Conservation (phyloP, 2,113 vertebrate genomes). For the Megaleporinus macrocephalus region DNA sequence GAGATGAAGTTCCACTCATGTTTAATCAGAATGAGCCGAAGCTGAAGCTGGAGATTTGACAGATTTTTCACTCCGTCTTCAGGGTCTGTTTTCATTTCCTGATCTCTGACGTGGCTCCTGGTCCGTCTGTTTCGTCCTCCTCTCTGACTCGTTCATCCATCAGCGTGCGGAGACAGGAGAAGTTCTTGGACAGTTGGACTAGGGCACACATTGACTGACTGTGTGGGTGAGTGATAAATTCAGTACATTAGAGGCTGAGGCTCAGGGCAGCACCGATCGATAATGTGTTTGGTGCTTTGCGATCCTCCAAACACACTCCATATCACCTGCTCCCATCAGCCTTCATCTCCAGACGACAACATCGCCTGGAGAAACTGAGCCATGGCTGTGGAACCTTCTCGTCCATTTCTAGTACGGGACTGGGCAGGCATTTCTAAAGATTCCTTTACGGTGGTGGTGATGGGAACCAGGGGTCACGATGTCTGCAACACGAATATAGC, state of each 20-base stretch:
- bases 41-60: slow-evolving; percentile 64
- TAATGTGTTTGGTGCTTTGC: slow-evolving; percentile 37
- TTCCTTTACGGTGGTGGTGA: too few relatives aligned
- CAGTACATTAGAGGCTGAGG: slow-evolving; percentile 67
- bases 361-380: neutral
- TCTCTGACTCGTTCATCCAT: slow-evolving; percentile 66
- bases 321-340: slow-evolving; percentile 16
- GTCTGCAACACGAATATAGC: too few relatives aligned
- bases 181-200: slow-evolving; percentile 56
- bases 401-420: neutral
- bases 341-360: neutral
- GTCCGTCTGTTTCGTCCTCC: slow-evolving; percentile 43
- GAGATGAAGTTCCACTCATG: neutral
- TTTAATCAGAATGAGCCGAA: neutral
- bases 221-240: slow-evolving; percentile 65
- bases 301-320: slow-evolving; percentile 2
- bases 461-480: too few relatives aligned
- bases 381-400: slow-evolving; percentile 1
- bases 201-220: slow-evolving; percentile 6
- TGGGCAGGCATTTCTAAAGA: too few relatives aligned
- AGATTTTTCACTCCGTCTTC: slow-evolving; percentile 69
- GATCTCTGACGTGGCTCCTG: slow-evolving; percentile 64
- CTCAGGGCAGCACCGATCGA: slow-evolving; percentile 31
- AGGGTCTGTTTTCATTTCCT: slow-evolving; percentile 29
- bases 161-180: slow-evolving; percentile 66